Conservation (phyloP, 2,113 vertebrate genomes). For the Fukomys damarensis region DNA sequence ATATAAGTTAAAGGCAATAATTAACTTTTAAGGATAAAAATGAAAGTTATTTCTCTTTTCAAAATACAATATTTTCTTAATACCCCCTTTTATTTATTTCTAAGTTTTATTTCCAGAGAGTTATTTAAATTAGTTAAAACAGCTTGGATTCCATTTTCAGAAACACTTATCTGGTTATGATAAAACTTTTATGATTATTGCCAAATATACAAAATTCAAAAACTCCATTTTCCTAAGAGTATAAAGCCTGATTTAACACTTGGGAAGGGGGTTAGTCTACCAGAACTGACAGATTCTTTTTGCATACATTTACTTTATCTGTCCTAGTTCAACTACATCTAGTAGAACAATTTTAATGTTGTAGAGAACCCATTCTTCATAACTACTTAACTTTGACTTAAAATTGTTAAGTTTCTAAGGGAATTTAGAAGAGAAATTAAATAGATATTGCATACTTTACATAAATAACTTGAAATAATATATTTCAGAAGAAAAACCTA, state of each 20-base stretch:
- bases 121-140: background rate
- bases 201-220: background rate
- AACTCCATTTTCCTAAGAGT: background rate
- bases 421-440: slow-evolving; percentile 17
- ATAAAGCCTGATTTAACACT: background rate
- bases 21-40: background rate
- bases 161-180: background rate
- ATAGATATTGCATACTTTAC: background rate
- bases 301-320: background rate
- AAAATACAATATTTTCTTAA: background rate
- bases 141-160: slow-evolving; percentile 9
- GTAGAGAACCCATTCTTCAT: background rate
- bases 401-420: background rate
- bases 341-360: background rate
- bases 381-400: background rate
- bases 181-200: background rate
- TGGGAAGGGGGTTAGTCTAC: background rate
- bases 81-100: background rate
- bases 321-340: background rate
- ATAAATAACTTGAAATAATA: background rate
- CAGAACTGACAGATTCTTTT: background rate
- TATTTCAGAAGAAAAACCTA: slow-evolving; percentile 37
- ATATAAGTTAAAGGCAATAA: background rate
- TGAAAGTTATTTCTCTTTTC: background rate
- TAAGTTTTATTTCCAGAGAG: background rate